Conservation (phyloP, 2,797 vertebrate genomes). For the Urophycis tenuis region DNA sequence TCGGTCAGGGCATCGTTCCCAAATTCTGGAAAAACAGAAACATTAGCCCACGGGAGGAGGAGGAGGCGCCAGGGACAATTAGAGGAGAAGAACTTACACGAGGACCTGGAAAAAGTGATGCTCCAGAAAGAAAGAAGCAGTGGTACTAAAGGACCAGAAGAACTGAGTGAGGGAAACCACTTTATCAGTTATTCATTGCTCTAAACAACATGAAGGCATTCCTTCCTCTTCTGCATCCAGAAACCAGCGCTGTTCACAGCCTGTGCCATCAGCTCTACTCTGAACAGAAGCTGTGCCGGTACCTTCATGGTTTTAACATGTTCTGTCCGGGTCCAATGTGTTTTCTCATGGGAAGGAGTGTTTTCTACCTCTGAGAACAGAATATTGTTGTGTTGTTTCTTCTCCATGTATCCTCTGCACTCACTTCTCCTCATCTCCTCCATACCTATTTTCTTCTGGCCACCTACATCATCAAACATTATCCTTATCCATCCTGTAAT, state of each 20-base stretch:
- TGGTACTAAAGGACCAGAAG: neutral
- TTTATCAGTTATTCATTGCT: neutral
- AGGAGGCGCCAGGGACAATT: neutral
- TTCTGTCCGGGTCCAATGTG: neutral
- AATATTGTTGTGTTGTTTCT: constrained; percentile 39
- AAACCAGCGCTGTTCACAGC: neutral
- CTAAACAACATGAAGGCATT: neutral
- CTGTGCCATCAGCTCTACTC: no score
- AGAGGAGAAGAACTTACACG: neutral
- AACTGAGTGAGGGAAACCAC: neutral
- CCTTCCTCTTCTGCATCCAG: neutral
- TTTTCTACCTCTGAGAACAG: constrained; percentile 39
- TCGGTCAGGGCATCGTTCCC: neutral
- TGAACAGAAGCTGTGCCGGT: neutral
- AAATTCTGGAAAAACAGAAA: neutral
- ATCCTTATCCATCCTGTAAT: no score
- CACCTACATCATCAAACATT: no score
- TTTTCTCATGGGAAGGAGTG: neutral
- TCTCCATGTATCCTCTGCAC: no score
- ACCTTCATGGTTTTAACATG: neutral
- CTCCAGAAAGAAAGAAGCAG: neutral
- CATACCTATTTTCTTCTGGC: no score
- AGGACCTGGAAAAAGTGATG: neutral
- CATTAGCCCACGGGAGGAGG: neutral
- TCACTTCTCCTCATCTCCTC: neutral